Conservation (phyloP, 2,797 vertebrate species). For the Poecilia velifera region DNA sequence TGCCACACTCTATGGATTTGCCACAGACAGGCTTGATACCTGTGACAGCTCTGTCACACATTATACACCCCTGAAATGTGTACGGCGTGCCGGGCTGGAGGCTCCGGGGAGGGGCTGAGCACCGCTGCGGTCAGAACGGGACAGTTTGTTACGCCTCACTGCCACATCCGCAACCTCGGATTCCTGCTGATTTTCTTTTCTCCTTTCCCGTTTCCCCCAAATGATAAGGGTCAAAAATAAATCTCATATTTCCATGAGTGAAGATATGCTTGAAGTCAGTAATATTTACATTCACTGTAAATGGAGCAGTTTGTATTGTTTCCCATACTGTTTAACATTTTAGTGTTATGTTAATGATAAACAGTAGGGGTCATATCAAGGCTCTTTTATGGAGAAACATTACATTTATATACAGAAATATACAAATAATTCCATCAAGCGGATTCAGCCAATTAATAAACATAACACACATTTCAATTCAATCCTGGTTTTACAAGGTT, state of each 20-base stretch:
- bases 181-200: background rate
- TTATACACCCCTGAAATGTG: constrained; percentile 45
- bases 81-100: background rate
- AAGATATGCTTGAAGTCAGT: background rate
- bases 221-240: background rate
- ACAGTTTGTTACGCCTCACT: background rate
- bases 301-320: background rate
- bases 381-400: background rate
- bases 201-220: background rate
- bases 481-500: background rate
- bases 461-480: background rate
- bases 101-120: background rate
- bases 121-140: background rate
- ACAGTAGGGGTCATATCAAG: background rate
- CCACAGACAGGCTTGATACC: constrained; percentile 44
- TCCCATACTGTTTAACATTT: background rate
- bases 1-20: constrained; percentile 45
- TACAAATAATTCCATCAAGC: background rate
- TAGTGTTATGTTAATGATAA: background rate
- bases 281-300: background rate
- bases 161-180: background rate
- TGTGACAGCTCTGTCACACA: constrained; percentile 73
- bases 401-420: background rate
- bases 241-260: background rate
- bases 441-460: background rate